Percentiles rank a stretch among this genome's conserved stretches.
These are phyloP conservation scores for Polyploca ridens DNA, from an alignment of 2,888 invertebrate species.

Conservation along the genomic window DNA sequence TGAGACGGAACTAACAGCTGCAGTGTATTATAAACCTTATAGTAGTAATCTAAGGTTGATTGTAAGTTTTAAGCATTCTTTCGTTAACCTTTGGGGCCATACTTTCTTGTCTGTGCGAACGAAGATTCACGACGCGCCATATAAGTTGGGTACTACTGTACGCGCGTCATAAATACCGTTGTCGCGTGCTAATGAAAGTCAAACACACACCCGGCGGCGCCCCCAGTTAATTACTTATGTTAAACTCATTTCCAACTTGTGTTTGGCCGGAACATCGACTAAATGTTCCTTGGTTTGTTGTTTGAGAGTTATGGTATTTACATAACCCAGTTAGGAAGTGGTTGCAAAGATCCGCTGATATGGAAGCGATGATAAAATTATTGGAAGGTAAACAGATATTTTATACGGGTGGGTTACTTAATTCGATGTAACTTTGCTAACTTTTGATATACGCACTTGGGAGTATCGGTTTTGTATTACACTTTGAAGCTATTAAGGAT, in stretches of 20 bases:
- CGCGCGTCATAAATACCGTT: constrained; percentile 23
- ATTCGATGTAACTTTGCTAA: background rate
- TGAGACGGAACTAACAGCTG: too few species aligned
- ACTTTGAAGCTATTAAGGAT: background rate
- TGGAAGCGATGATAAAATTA: constrained; percentile 5
- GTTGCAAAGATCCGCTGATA: constrained; percentile 4
- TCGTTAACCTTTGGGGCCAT: too few species aligned
- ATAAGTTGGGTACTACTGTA: too few species aligned
- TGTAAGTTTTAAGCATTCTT: too few species aligned
- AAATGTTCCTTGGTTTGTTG: constrained; percentile 30
- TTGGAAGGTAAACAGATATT: constrained; percentile 3
- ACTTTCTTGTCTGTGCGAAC: too few species aligned
- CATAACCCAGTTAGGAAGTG: constrained; percentile 24
- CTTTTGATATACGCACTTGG: background rate
- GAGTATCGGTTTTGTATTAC: background rate
- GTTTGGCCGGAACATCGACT: constrained; percentile 29
- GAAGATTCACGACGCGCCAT: too few species aligned
- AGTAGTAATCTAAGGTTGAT: too few species aligned
- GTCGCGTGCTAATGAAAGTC: constrained; percentile 32
- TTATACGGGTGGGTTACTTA: constrained; percentile 2
- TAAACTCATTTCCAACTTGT: constrained; percentile 43
- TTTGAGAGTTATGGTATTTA: constrained; percentile 23
- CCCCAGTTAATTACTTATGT: constrained; percentile 39
- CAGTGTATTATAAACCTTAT: too few species aligned
- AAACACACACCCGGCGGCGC: constrained; percentile 26